Evolutionary conservation across 2,888 invertebrate genomes (phyloP).

Genomic region (Hemistola chrysoprasaria): DNA sequence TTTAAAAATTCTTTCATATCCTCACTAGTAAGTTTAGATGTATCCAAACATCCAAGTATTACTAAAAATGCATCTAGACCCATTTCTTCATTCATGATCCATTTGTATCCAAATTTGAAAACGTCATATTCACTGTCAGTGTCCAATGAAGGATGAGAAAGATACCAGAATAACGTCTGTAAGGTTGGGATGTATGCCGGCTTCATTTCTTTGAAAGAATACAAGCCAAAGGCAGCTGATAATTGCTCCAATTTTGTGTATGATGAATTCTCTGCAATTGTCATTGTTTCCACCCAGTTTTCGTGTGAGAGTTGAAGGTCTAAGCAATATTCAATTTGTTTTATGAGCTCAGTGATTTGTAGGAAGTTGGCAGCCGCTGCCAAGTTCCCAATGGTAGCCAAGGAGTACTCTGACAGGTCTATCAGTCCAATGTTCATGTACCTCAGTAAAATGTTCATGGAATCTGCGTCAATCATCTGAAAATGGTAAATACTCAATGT

Average conservation of each 20-base stretch:
- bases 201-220: slow-evolving; percentile 58
- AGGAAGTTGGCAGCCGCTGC: slow-evolving; percentile 62
- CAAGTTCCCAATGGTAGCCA: slow-evolving; percentile 49
- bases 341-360: slow-evolving; percentile 64
- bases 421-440: slow-evolving; percentile 64
- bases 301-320: slow-evolving; percentile 45
- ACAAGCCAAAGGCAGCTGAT: slow-evolving; percentile 53
- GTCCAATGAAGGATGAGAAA: slow-evolving; percentile 65
- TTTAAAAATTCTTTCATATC: slow-evolving; percentile 49
- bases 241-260: slow-evolving; percentile 49
- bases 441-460: slow-evolving; percentile 57
- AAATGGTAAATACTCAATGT: too few relatives aligned
- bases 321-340: slow-evolving; percentile 61
- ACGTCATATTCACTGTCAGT: slow-evolving; percentile 53
- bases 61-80: slow-evolving; percentile 59
- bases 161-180: slow-evolving; percentile 62
- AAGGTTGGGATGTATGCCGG: slow-evolving; percentile 51
- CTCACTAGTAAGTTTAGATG: slow-evolving; percentile 40
- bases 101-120: slow-evolving; percentile 65
- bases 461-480: slow-evolving; percentile 63
- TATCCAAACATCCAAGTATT: slow-evolving; percentile 60
- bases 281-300: slow-evolving; percentile 61
- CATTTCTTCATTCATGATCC: slow-evolving; percentile 48
- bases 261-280: slow-evolving; percentile 56
- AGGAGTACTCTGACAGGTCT: slow-evolving; percentile 53